These are phyloP conservation scores for Apteryx owenii DNA, from an alignment of 2,113 vertebrate species.

Conservation along the genomic window DNA sequence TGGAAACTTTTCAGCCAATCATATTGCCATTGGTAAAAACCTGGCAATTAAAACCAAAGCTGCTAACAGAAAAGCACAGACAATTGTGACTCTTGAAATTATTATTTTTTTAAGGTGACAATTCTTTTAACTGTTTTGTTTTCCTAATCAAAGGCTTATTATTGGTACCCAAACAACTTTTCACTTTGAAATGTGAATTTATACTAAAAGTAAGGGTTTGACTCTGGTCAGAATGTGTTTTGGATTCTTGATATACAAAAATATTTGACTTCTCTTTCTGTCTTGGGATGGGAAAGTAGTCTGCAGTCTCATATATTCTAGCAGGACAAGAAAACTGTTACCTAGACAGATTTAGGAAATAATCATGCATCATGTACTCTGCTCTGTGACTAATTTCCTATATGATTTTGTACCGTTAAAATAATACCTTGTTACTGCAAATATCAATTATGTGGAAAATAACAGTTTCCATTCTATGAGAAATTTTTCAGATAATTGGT, in stretches of 20 bases:
- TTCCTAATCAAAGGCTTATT: background rate
- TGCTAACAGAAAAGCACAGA: background rate
- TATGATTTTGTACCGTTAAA: background rate
- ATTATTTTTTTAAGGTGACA: background rate
- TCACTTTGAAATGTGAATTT: background rate
- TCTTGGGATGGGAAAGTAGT: background rate
- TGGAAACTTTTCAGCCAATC: background rate
- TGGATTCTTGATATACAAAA: background rate
- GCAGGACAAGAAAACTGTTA: background rate
- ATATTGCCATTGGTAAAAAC: background rate
- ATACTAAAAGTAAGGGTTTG: background rate
- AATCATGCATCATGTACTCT: background rate
- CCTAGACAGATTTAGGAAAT: background rate
- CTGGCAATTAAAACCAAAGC: background rate
- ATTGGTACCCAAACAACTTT: background rate
- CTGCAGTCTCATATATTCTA: background rate
- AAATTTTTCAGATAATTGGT: background rate
- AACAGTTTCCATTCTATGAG: background rate
- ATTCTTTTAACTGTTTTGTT: background rate
- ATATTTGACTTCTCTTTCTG: background rate
- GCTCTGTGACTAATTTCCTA: background rate
- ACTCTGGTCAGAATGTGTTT: background rate
- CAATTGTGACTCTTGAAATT: background rate
- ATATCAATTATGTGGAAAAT: background rate
- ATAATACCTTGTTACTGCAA: background rate